Conservation (phyloP, 2,113 vertebrate genomes). For the Calyptommatus sinebrachiatus region DNA sequence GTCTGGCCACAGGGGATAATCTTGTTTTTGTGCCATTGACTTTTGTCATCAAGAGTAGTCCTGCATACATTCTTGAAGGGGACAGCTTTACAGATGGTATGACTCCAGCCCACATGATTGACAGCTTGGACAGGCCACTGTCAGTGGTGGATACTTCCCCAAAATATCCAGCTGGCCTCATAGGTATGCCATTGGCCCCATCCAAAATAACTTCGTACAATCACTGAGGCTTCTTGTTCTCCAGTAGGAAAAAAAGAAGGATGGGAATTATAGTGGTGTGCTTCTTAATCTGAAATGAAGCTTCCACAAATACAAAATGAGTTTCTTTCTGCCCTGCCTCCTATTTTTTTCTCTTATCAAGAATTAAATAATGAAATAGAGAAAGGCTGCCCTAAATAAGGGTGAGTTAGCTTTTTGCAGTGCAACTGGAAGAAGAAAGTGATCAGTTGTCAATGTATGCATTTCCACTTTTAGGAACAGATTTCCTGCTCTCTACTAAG, state of each 20-base stretch:
- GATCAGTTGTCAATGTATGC: slow-evolving; percentile 56
- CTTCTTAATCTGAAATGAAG: neutral
- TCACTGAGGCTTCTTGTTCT: neutral
- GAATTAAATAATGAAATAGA: neutral
- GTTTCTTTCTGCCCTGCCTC: neutral
- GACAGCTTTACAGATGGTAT: no score
- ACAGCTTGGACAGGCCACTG: no score
- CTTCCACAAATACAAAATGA: neutral
- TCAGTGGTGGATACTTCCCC: no score
- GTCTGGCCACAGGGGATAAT: no score
- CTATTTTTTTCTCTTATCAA: neutral
- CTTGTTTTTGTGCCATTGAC: no score
- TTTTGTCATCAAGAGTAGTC: no score
- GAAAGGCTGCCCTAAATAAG: slow-evolving; percentile 24
- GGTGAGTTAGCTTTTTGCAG: slow-evolving; percentile 45
- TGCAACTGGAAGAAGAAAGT: slow-evolving; percentile 44
- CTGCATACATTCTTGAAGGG: no score
- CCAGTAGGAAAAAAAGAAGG: neutral
- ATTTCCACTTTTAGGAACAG: slow-evolving; percentile 63
- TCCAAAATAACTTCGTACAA: no score
- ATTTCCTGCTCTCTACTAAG: slow-evolving; percentile 58
- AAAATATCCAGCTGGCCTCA: no score
- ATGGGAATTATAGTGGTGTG: no score
- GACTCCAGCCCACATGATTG: no score
- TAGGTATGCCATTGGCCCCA: no score